Percentiles rank a stretch among this genome's conserved stretches.
Conservation (phyloP, 2,888 invertebrate species). For the Scrobipalpa costella region DNA sequence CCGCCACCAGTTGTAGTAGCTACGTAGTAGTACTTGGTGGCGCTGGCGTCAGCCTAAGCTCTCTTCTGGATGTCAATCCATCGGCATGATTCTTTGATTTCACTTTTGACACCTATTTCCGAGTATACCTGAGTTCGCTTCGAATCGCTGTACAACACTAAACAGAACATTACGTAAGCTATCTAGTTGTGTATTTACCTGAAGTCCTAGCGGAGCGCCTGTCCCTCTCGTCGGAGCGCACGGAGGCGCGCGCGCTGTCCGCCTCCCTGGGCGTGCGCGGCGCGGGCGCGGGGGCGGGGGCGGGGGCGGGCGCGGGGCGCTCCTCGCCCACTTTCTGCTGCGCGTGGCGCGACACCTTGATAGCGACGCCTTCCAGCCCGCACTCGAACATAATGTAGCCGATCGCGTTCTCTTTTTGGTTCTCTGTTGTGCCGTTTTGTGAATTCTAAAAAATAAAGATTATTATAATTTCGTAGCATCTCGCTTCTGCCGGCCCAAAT, state of each 20-base stretch:
- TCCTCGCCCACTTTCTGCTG: conserved; percentile 85
- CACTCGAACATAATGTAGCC: conserved; percentile 99
- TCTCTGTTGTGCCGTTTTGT: conserved; percentile 61
- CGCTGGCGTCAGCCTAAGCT: no score
- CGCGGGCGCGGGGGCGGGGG: conserved; percentile 69
- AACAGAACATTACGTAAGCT: no score
- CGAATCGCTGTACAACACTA: no score
- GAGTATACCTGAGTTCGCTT: no score
- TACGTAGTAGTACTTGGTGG: no score
- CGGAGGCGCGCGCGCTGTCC: conserved; percentile 48
- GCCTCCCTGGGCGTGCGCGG: conserved; percentile 75
- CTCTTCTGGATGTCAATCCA: no score
- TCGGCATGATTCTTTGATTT: no score
- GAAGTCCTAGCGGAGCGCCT: conserved; percentile 49
- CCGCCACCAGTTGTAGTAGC: no score
- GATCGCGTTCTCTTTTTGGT: conserved; percentile 83
- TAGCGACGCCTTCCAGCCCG: conserved; percentile 93
- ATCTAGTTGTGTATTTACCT: no score
- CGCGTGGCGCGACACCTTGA: conserved; percentile 87
- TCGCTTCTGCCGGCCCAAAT: no score
- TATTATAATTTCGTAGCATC: no score
- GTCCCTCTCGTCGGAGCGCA: conserved; percentile 3
- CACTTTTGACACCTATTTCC: no score
- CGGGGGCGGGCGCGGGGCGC: conserved; percentile 49
- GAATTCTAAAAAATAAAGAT: conserved; percentile 6